phyloP scores from a whole-genome alignment of 2,888 invertebrate species.

The Bursaphelenchus okinawaensis region DNA sequence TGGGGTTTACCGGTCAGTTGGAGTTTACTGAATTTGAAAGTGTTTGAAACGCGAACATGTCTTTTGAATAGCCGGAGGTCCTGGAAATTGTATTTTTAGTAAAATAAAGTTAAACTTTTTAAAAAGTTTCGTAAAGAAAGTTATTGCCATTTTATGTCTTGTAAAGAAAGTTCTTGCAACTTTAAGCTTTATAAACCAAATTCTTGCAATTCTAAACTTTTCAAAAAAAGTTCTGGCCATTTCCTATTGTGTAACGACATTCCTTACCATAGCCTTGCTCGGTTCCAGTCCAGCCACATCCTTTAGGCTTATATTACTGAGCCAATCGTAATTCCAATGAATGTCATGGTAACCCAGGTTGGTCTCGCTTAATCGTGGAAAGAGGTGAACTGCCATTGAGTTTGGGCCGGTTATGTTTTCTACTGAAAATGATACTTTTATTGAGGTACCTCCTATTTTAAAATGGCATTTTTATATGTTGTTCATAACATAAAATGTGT shows the following conservation, averaged over 20 bases:
- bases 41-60: not conserved
- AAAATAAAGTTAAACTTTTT: not conserved
- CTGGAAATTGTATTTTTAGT: not conserved
- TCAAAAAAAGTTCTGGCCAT: no score
- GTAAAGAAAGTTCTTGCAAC: no score
- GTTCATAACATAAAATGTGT: no score
- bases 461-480: no score
- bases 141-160: no score
- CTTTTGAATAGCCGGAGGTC: not conserved
- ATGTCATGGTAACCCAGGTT: slow-evolving; percentile 32
- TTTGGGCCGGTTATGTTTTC: not conserved
- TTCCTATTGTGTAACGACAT: no score
- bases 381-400: slow-evolving; percentile 29
- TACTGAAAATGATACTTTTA: not conserved
- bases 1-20: not conserved
- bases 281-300: not conserved
- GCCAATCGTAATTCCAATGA: slow-evolving; percentile 22
- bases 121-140: not conserved
- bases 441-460: no score
- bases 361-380: slow-evolving; percentile 29
- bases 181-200: no score
- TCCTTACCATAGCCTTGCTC: not conserved
- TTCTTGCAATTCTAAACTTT: no score
- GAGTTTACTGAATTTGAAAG: not conserved
- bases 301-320: not conserved